Evolutionary conservation across 2,113 vertebrate species (phyloP).

Genomic region (Pelodiscus sinensis): DNA sequence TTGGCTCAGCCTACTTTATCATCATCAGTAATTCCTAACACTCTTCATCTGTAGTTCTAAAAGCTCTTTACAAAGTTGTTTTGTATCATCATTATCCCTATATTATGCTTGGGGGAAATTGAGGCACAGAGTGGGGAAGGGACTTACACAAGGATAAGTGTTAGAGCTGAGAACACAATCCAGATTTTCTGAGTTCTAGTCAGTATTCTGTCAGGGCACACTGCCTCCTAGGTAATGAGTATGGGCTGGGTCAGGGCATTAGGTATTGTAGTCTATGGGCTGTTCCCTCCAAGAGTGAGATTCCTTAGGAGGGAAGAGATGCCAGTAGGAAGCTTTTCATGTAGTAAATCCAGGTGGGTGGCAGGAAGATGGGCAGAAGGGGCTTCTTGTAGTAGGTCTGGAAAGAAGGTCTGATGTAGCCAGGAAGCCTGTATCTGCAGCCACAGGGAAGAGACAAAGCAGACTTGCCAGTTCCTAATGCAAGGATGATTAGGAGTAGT

Average conservation of each 20-base stretch:
- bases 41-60: neutral
- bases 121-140: neutral
- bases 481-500: neutral
- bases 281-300: neutral
- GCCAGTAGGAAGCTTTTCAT: neutral
- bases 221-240: neutral
- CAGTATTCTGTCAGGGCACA: too few relatives aligned
- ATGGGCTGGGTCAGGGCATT: neutral
- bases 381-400: neutral
- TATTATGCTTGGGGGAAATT: neutral
- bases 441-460: too few relatives aligned
- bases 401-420: rapidly evolving
- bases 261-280: neutral
- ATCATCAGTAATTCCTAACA: neutral
- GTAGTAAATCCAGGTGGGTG: neutral
- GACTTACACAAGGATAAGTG: neutral
- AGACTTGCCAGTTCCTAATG: neutral
- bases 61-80: neutral
- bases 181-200: too few relatives aligned
- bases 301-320: neutral
- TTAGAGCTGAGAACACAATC: neutral
- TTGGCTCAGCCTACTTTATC: neutral
- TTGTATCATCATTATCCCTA: neutral
- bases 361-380: neutral
- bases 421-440: neutral